A percentile compares a stretch with the other conserved stretches of the same genome.
These are phyloP conservation scores for Sinodicranocentrus sp. DNA, from an alignment of 2,888 invertebrate species.

Conservation along the genomic window DNA sequence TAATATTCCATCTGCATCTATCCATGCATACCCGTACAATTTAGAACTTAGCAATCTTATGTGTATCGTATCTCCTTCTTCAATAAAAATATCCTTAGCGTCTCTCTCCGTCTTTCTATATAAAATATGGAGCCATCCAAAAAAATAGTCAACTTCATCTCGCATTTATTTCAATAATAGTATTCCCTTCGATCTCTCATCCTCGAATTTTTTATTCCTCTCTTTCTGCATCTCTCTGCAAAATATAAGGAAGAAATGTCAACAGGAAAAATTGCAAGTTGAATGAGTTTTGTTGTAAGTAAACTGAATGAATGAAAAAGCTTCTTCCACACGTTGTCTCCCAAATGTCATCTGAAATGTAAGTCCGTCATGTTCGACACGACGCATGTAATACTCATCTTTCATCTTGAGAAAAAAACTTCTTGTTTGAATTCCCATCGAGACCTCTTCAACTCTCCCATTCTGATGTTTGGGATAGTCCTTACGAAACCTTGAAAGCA, in stretches of 20 bases:
- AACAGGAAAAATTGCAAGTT: constrained; percentile 9
- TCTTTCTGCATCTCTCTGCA: background rate
- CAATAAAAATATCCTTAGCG: too few relatives aligned
- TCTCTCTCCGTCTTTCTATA: too few relatives aligned
- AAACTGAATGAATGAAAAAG: constrained; percentile 20
- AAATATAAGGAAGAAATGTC: background rate
- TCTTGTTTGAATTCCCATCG: constrained; percentile 15
- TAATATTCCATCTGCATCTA: too few relatives aligned
- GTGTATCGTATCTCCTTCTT: too few relatives aligned
- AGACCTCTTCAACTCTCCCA: background rate
- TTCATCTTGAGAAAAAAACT: background rate
- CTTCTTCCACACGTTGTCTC: background rate
- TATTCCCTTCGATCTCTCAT: constrained; percentile 1
- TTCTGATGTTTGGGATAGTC: background rate
- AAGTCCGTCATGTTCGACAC: too few relatives aligned
- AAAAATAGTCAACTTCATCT: too few relatives aligned
- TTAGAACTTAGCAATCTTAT: too few relatives aligned
- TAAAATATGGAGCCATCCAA: too few relatives aligned
- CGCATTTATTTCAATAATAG: too few relatives aligned
- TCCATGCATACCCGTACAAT: too few relatives aligned
- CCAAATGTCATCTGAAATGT: constrained; percentile 3
- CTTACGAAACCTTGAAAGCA: constrained; percentile 5
- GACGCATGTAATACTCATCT: too few relatives aligned
- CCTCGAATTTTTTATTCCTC: too few relatives aligned
- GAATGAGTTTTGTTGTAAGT: constrained; percentile 1